A percentile compares a stretch with the other conserved stretches of the same genome.
Conservation (phyloP, 2,888 invertebrate species). For the Polydrusus cervinus region DNA sequence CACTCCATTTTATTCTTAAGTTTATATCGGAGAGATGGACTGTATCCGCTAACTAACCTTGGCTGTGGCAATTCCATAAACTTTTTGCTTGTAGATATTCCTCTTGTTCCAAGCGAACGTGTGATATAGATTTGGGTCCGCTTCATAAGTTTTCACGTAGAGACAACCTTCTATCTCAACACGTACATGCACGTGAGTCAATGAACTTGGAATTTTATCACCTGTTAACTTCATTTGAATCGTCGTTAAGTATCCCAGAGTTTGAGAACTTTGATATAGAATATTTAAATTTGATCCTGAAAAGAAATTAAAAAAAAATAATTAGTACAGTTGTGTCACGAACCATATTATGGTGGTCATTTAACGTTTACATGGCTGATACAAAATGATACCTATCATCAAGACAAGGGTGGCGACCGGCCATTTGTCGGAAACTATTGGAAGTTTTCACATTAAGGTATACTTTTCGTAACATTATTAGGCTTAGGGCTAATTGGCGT, state of each 20-base stretch:
- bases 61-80: conserved; percentile 90
- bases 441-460: too few relatives aligned
- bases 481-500: too few relatives aligned
- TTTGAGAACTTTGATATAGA: conserved; percentile 96
- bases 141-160: conserved; percentile 94
- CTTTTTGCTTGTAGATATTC: conserved; percentile 98
- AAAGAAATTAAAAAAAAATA: conserved; percentile 75
- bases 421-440: too few relatives aligned
- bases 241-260: conserved; percentile 94
- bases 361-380: too few relatives aligned
- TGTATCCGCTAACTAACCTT: conserved; percentile 68
- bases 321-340: not conserved
- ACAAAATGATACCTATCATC: too few relatives aligned
- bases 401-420: too few relatives aligned
- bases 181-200: conserved; percentile 92
- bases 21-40: not conserved
- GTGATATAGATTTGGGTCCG: conserved; percentile 95
- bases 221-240: conserved; percentile 93
- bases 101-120: conserved; percentile 98
- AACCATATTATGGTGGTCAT: too few relatives aligned
- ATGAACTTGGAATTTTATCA: conserved; percentile 83
- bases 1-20: too few relatives aligned
- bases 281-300: conserved; percentile 95
- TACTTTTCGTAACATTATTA: too few relatives aligned
- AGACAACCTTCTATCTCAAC: conserved; percentile 80